Evolutionary conservation across 2,888 invertebrate species (phyloP), one percentile per base, ranked within the genome.

Genomic region (Nemurella pictetii): DNA sequence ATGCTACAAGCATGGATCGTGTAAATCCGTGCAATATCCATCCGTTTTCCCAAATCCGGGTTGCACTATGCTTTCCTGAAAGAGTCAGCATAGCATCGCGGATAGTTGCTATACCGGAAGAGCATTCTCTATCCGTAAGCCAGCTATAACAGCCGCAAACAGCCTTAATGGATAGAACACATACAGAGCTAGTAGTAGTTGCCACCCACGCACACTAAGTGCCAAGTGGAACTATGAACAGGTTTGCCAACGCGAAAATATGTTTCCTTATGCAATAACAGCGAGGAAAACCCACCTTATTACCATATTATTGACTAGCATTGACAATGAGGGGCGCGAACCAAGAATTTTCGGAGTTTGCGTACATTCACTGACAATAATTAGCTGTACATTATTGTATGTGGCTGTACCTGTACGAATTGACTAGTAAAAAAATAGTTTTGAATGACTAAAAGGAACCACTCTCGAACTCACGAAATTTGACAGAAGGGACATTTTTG

Each of bases 271-370:
- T 26, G 82, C 72, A 82, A 82, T 82, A 82, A 82, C 82, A 82
- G 82, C 55, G 27, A 72, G 72, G 36, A 81, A 82, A 28, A 20
- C 29, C 29, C 2, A 28, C 82, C 82, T 72, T 72, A 55, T 82
- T 82, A 82, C 82, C 82, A 82, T 82, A 82, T 82, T 82, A 82
- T 82, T 82, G 82, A 82, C 82, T 82, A 25, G 82, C 72, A 82
- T 82, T 20, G 82, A 82, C 36, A 82, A 82, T 72, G 82, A 82
- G 73, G 73, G 72, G 36, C 32, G 80, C 80, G 73, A 55, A 82
- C 36, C 72, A 72, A 72, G 73, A 82, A 26, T 72, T 30, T 55
- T 12, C 55, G 28, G 55, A 27, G 72, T 9, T 1, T 72, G 4
- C 20, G 82, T 82, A 82, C 82, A 82, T 7, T 20, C 72, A 72